Base-by-base conservation (phyloP, 2,888 invertebrate genomes). In the Cotesia congregata region DNA sequence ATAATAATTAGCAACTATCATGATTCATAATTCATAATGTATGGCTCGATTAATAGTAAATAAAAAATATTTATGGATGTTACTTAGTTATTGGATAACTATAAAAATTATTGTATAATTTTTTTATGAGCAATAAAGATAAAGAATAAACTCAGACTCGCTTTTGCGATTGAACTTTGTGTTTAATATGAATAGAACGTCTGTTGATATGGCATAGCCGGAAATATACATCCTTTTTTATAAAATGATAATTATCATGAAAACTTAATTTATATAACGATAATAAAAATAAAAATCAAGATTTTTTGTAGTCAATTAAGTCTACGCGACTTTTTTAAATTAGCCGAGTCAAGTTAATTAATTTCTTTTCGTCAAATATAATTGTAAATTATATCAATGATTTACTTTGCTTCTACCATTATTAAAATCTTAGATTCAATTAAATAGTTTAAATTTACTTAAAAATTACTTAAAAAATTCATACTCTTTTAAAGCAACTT, bases 211-310 rank as follows among this genome's bases (percentile, higher is more conserved):
- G 5, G 12, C 30, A 38, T 30, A 30, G 74, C 72, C 80, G 81
- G 81, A 81, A 78, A 79, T 50, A 61, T 77, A 80, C 81, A 78
- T 81, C 81, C 81, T 80, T 62, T 72, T n/a, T 6, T n/a, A 38
- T 40, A 62, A n/a, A 41, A 38, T 15, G 39, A 71, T 65, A 75
- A 79, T 80, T 78, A 79, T 80, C 76, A 75, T 40, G 70, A 62
- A 39, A 38, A 20, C 70, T 17, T 70, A 69, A 76, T 76, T 72
- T 9, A 64, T 17, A 40, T 40, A 71, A 71, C 38, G 38, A 38
- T 50, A 12, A 50, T 12, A 12, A 50, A 4, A 50, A 50, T 50
- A 50, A 12, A 50, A 50, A 50, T 12, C 12, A 4, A 65, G 38
- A 71, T 65, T 71, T 60, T 7, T 60, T n/a, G 41, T 15, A 7